A percentile compares a stretch with the other conserved stretches of the same genome.
Evolutionary conservation across 2,888 invertebrate genomes (phyloP).

Genomic region (Ophion obscuratus): DNA sequence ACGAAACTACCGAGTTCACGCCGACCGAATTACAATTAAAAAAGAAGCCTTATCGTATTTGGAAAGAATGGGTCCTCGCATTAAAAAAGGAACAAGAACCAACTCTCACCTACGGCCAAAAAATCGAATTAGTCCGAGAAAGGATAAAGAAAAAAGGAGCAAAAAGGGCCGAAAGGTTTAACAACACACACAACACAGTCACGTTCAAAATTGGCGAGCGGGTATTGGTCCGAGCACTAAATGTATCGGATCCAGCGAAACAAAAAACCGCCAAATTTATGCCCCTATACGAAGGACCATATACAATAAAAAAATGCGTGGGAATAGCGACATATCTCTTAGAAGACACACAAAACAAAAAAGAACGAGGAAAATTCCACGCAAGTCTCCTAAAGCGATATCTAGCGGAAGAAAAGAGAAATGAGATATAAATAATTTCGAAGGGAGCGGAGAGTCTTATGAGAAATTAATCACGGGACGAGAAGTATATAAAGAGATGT

Average conservation of each 20-base stretch:
- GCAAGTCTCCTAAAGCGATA: background rate
- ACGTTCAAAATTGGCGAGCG: background rate
- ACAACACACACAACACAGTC: background rate
- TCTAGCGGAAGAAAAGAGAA: background rate
- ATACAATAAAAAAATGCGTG: conserved; percentile 7
- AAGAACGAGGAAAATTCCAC: conserved; percentile 41
- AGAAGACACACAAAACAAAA: background rate
- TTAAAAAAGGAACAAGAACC: background rate
- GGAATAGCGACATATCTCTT: background rate
- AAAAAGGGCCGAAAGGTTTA: conserved; percentile 11
- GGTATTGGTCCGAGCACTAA: background rate
- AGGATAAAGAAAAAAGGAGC: conserved; percentile 3
- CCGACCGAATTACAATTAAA: background rate
- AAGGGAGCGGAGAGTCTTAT: background rate
- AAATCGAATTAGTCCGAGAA: background rate
- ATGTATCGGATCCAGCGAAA: conserved; percentile 4
- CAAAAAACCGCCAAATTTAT: conserved; percentile 2
- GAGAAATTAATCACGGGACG: background rate
- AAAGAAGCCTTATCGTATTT: conserved; percentile 28
- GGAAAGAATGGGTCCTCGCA: background rate
- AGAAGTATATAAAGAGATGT: too few relatives aligned
- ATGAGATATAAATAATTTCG: background rate
- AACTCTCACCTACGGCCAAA: background rate
- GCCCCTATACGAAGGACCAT: background rate
- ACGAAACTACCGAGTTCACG: background rate